Percentiles rank a stretch among this genome's conserved stretches.
Conservation (phyloP, 2,888 invertebrate genomes). For the Agonopterix alstromeriana region DNA sequence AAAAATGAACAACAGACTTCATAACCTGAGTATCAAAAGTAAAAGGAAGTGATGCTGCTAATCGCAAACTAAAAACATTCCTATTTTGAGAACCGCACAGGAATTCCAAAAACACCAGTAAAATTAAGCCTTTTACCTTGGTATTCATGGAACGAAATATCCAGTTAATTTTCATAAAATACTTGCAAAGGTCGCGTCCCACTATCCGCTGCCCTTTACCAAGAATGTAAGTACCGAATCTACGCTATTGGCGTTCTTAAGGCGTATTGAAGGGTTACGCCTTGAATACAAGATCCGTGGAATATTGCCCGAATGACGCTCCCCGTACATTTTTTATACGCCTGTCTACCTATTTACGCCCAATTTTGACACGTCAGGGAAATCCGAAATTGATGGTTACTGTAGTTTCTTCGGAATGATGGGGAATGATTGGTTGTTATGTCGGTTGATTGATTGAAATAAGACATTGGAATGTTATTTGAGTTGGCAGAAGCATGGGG, state of each 20-base stretch:
- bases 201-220: slow-evolving; percentile 8
- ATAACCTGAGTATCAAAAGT: too few species aligned
- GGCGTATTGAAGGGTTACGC: slow-evolving; percentile 13
- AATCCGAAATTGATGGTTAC: slow-evolving; percentile 7
- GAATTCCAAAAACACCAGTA: too few species aligned
- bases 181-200: not conserved
- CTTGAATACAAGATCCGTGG: slow-evolving; percentile 19
- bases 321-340: slow-evolving; percentile 8
- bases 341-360: slow-evolving; percentile 6
- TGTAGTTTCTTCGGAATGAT: not conserved
- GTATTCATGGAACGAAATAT: too few species aligned
- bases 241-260: slow-evolving; percentile 13
- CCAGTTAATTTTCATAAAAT: too few species aligned
- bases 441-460: not conserved
- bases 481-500: too few species aligned
- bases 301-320: slow-evolving; percentile 8
- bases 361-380: slow-evolving; percentile 9
- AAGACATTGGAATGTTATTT: too few species aligned
- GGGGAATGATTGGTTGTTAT: not conserved
- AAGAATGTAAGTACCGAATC: slow-evolving; percentile 11
- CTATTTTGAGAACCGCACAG: too few species aligned
- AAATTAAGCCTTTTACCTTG: too few species aligned
- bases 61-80: too few species aligned
- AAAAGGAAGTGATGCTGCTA: too few species aligned
- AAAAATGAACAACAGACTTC: too few species aligned